Percentiles rank a stretch among this genome's conserved stretches.
These are phyloP conservation scores for Drosophila fulvimacula DNA, from an alignment of 2,888 invertebrate genomes.

Conservation along the genomic window DNA sequence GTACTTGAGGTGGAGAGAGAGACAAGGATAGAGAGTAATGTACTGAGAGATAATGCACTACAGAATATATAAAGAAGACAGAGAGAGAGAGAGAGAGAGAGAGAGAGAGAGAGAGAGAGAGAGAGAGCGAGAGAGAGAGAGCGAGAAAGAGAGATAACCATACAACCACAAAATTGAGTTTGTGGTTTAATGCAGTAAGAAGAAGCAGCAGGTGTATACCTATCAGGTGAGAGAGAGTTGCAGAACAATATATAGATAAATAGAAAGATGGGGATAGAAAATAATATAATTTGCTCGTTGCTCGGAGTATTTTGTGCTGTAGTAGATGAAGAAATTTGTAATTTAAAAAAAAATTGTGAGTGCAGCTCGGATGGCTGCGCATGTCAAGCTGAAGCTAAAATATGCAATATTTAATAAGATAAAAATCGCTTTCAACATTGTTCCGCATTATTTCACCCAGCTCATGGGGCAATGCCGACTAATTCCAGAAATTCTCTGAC, in stretches of 20 bases:
- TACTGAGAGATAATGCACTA: not conserved
- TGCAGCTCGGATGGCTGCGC: not conserved
- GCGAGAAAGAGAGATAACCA: not conserved
- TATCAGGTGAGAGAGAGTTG: too few relatives aligned
- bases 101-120: not conserved
- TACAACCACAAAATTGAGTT: too few relatives aligned
- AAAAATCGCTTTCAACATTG: conserved; percentile 55
- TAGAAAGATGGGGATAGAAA: too few relatives aligned
- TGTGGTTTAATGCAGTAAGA: too few relatives aligned
- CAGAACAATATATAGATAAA: not conserved
- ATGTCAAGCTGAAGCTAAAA: not conserved
- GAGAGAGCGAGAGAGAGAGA: not conserved
- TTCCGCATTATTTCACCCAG: conserved; percentile 55
- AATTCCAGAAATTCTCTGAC: conserved; percentile 37
- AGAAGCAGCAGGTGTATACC: too few relatives aligned
- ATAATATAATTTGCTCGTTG: not conserved
- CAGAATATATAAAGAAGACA: not conserved
- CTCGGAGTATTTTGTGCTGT: not conserved
- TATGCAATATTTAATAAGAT: conserved; percentile 58
- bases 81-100: not conserved
- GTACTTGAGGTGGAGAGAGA: not conserved
- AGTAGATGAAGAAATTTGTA: not conserved
- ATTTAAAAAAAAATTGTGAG: not conserved
- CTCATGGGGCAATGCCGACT: conserved; percentile 25
- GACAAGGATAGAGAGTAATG: not conserved